Evolutionary conservation across 2,113 vertebrate species (phyloP).

Genomic region (Clarias macrocephalus): DNA sequence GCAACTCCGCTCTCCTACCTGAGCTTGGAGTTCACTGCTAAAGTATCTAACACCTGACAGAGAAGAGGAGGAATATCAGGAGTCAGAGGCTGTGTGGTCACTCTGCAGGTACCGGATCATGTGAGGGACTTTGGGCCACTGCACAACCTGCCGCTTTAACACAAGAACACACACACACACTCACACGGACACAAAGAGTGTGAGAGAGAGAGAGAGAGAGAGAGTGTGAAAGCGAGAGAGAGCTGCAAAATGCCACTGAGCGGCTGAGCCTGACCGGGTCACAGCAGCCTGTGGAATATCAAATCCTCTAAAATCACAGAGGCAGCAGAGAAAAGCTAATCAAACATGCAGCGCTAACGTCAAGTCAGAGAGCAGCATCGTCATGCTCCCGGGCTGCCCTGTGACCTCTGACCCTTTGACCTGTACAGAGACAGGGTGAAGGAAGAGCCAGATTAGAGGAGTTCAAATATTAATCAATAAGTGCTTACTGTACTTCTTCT

Average conservation of each 20-base stretch:
- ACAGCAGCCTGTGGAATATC: slow-evolving; percentile 29
- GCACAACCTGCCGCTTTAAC: not conserved
- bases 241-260: slow-evolving; percentile 25
- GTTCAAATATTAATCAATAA: slow-evolving; percentile 9
- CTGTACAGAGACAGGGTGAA: not conserved
- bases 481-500: slow-evolving; percentile 2
- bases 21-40: not conserved
- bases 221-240: too few relatives aligned
- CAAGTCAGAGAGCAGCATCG: not conserved
- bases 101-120: slow-evolving; percentile 11
- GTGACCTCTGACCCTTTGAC: slow-evolving; percentile 24
- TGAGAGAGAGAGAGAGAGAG: too few relatives aligned
- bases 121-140: not conserved
- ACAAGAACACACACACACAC: not conserved
- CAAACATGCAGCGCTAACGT: not conserved
- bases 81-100: slow-evolving; percentile 1
- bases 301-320: slow-evolving; percentile 32
- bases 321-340: not conserved
- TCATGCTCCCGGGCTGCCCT: not conserved
- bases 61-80: not conserved
- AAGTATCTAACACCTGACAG: not conserved
- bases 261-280: slow-evolving; percentile 29
- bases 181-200: not conserved
- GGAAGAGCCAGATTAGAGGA: not conserved
- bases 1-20: not conserved